Evolutionary conservation across 1,140 invertebrate genomes (phyloP).

Genomic region (Bombus waltoni): DNA sequence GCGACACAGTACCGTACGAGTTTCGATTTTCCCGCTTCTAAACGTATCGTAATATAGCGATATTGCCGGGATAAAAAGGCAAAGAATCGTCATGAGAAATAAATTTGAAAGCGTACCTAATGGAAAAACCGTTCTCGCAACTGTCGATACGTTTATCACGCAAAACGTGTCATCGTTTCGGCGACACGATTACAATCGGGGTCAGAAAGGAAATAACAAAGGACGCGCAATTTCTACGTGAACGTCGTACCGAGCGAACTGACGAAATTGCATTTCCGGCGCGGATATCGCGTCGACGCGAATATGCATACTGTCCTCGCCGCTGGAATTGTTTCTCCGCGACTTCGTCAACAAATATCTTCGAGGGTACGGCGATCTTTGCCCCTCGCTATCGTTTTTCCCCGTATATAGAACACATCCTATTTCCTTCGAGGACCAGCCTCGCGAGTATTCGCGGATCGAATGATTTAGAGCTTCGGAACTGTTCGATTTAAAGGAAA

Average conservation of each 20-base stretch:
- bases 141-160: neutral
- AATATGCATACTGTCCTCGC: neutral
- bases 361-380: neutral
- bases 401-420: neutral
- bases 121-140: neutral
- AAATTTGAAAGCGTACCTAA: neutral
- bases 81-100: neutral
- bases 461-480: neutral
- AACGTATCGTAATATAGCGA: neutral
- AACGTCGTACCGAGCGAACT: neutral
- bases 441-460: neutral
- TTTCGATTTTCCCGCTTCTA: neutral
- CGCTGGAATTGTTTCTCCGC: constrained; percentile 8
- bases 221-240: neutral
- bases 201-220: neutral
- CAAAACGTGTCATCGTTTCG: neutral
- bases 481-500: neutral
- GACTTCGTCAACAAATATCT: neutral
- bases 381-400: neutral
- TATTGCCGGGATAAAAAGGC: neutral
- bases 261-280: constrained; percentile 8
- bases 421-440: neutral
- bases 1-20: too few species aligned
- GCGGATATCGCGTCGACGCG: neutral
- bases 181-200: neutral